Percentiles rank a stretch among this genome's conserved stretches.
Evolutionary conservation across 2,888 invertebrate species (phyloP).

Genomic region (Cerastoderma edule): DNA sequence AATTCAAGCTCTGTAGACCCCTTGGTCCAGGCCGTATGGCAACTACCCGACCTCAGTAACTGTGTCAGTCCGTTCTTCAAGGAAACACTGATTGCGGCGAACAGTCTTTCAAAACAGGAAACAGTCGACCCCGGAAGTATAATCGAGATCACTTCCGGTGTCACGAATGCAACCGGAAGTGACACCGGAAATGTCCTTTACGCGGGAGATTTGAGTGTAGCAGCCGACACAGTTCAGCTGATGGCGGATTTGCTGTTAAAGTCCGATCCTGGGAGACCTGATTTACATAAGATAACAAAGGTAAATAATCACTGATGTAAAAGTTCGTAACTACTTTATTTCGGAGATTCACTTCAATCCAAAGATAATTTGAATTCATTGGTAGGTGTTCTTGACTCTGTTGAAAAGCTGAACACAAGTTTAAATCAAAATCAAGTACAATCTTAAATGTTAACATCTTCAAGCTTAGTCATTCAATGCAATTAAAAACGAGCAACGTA

Average conservation of each 20-base stretch:
- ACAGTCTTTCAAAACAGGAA: constrained; percentile 27
- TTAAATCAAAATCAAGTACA: no score
- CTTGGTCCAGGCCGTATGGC: constrained; percentile 44
- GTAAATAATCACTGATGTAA: no score
- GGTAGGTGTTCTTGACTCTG: no score
- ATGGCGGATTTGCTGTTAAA: constrained; percentile 59
- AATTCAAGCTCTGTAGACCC: neutral
- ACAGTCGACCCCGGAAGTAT: constrained; percentile 29
- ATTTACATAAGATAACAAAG: neutral
- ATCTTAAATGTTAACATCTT: no score
- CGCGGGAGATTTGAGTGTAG: constrained; percentile 70
- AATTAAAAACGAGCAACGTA: no score
- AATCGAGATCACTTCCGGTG: constrained; percentile 45
- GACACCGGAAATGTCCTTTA: constrained; percentile 44
- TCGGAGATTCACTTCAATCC: no score
- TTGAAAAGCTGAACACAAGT: no score
- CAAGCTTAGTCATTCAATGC: no score
- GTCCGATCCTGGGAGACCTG: constrained; percentile 13
- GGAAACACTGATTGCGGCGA: constrained; percentile 39
- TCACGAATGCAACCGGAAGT: constrained; percentile 41
- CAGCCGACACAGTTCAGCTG: constrained; percentile 58
- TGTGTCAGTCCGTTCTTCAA: constrained; percentile 66
- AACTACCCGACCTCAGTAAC: constrained; percentile 66
- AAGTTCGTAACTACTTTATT: no score
- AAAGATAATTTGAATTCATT: no score